Conservation (phyloP, 2,888 invertebrate species). For the Idaea aversata region DNA sequence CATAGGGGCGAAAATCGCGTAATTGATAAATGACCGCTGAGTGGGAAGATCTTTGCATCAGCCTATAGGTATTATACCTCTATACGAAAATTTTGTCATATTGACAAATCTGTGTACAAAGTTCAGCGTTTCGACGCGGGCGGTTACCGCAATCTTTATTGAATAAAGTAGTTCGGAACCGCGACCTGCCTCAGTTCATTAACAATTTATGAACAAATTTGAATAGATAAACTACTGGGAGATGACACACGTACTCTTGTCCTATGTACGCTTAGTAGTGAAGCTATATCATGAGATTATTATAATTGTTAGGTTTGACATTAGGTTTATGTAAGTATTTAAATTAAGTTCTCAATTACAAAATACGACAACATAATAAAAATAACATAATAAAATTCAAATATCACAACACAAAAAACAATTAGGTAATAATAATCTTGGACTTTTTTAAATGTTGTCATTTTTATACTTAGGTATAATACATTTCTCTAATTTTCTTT, state of each 20-base stretch:
- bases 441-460: too few species aligned
- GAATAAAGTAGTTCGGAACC: slow-evolving; percentile 68
- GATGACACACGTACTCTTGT: background rate
- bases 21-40: too few species aligned
- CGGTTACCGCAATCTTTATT: slow-evolving; percentile 63
- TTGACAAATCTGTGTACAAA: slow-evolving; percentile 6
- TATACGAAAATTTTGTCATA: background rate
- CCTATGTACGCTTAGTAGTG: background rate
- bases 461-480: too few species aligned
- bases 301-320: background rate
- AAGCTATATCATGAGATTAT: background rate
- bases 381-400: background rate
- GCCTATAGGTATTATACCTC: too few species aligned
- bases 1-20: too few species aligned
- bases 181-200: slow-evolving; percentile 55
- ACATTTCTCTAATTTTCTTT: too few species aligned
- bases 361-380: background rate
- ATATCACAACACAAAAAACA: background rate
- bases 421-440: background rate
- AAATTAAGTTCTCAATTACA: background rate
- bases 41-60: too few species aligned
- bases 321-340: background rate
- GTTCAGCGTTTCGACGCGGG: slow-evolving; percentile 7
- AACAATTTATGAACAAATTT: slow-evolving; percentile 71
- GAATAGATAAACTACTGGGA: slow-evolving; percentile 42